Evolutionary conservation across 2,113 vertebrate species (phyloP).

Genomic region (Isichthys henryi): DNA sequence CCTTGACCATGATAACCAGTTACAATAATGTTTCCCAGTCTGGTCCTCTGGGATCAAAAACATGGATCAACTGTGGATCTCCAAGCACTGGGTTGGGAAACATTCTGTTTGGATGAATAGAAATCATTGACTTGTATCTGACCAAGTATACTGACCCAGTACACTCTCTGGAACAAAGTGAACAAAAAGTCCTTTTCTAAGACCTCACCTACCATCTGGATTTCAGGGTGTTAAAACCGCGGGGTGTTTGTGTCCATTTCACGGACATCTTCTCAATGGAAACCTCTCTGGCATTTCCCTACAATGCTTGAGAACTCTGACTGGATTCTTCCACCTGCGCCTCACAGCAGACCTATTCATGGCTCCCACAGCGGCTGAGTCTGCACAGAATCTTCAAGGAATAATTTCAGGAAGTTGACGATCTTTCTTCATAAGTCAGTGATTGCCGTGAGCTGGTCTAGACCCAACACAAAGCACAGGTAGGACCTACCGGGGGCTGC

Average conservation of each 20-base stretch:
- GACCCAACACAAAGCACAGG: neutral
- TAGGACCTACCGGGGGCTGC: neutral
- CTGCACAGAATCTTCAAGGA: neutral
- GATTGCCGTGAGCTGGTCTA: neutral
- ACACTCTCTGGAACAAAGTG: neutral
- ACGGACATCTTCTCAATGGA: neutral
- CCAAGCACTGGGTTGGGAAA: neutral
- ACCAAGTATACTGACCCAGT: neutral
- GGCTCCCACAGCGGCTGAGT: neutral
- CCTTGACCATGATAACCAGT: neutral
- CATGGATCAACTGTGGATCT: neutral
- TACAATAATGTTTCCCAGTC: neutral
- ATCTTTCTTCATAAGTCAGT: neutral
- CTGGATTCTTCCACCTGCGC: neutral
- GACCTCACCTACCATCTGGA: neutral
- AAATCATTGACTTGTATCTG: neutral
- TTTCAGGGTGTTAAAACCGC: neutral
- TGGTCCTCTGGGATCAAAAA: neutral
- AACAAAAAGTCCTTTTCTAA: neutral
- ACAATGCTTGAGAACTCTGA: neutral
- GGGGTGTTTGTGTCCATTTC: neutral
- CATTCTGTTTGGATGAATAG: neutral
- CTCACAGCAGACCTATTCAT: neutral
- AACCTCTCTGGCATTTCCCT: neutral
- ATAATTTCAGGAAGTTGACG: neutral